Conservation (phyloP, 2,797 vertebrate genomes). For the Chelon auratus region DNA sequence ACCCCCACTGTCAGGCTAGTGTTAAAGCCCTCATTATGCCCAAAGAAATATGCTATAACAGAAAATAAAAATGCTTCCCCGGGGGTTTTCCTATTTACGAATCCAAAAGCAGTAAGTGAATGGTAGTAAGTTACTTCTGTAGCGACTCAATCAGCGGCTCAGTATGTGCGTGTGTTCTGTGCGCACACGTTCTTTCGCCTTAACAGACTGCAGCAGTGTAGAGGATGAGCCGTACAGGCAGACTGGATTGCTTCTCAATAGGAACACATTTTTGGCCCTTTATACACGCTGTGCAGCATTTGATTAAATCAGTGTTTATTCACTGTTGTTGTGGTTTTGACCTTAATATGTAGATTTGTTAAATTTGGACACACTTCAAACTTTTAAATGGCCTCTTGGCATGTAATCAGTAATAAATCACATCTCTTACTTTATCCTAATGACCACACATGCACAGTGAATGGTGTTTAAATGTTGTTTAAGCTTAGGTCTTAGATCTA, state of each 20-base stretch:
- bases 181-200: slow-evolving; percentile 2
- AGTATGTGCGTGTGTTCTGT: slow-evolving; percentile 5
- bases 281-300: slow-evolving; percentile 34
- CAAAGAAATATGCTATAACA: slow-evolving; percentile 56
- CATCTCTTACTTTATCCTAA: background rate
- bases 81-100: slow-evolving; percentile 50
- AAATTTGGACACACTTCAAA: background rate
- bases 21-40: slow-evolving; percentile 73
- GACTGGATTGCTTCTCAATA: slow-evolving; percentile 30
- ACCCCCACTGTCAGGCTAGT: slow-evolving; percentile 56
- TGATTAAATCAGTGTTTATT: slow-evolving; percentile 45
- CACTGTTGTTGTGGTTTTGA: slow-evolving; percentile 21
- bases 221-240: slow-evolving; percentile 30
- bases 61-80: slow-evolving; percentile 54
- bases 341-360: slow-evolving; percentile 1
- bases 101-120: slow-evolving; percentile 56
- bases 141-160: slow-evolving; percentile 49
- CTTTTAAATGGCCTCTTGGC: background rate
- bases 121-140: slow-evolving; percentile 3
- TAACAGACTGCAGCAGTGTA: slow-evolving; percentile 28
- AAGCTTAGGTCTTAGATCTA: background rate
- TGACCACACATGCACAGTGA: background rate
- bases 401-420: background rate
- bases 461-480: background rate
- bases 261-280: slow-evolving; percentile 37